Conservation (phyloP, 1,140 invertebrate species). For the Sarcophaga bullata region DNA sequence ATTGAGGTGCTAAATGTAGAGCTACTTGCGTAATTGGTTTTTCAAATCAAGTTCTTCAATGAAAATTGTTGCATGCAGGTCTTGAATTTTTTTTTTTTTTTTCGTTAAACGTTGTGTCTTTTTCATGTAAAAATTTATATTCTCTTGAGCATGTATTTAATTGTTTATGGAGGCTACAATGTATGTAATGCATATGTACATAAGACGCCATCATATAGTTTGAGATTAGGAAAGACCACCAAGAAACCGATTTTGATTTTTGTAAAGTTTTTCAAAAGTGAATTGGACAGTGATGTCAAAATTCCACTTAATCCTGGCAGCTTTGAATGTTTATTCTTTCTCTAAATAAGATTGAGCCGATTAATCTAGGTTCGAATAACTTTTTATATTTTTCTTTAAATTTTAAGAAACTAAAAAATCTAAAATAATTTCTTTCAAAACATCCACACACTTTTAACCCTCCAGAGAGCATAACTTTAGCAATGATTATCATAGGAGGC, state of each 20-base stretch:
- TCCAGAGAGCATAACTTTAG: too few species aligned
- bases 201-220: not conserved
- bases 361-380: too few species aligned
- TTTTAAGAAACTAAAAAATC: too few species aligned
- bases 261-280: not conserved
- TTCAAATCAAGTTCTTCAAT: slow-evolving; percentile 36
- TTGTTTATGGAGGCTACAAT: not conserved
- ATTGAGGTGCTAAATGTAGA: slow-evolving; percentile 39
- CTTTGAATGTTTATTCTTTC: too few species aligned
- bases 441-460: too few species aligned
- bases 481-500: too few species aligned
- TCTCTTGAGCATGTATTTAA: slow-evolving; percentile 12
- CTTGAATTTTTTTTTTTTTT: too few species aligned
- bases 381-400: too few species aligned
- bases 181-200: not conserved
- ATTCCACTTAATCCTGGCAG: too few species aligned
- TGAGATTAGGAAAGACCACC: slow-evolving; percentile 16
- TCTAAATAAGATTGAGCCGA: too few species aligned
- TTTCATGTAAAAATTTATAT: not conserved
- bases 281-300: too few species aligned
- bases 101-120: not conserved
- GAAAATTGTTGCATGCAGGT: slow-evolving; percentile 13
- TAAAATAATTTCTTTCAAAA: too few species aligned
- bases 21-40: slow-evolving; percentile 37
- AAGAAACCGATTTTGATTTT: not conserved